Evolutionary conservation across 2,113 vertebrate genomes (phyloP).

Genomic region (Buteo buteo): DNA sequence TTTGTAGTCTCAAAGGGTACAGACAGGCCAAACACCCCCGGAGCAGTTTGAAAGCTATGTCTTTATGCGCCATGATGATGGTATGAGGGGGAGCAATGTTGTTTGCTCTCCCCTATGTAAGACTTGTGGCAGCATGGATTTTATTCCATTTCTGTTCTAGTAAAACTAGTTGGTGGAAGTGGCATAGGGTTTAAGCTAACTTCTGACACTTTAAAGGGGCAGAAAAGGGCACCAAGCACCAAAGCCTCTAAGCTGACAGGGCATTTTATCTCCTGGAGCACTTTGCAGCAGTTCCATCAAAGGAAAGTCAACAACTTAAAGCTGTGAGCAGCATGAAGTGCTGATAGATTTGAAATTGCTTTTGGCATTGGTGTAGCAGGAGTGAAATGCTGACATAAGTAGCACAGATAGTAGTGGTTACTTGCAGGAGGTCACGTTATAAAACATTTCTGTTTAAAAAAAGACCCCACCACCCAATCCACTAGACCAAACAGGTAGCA

Average conservation of each 20-base stretch:
- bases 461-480: neutral
- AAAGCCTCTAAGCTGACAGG: neutral
- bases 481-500: neutral
- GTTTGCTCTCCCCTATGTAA: neutral
- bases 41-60: neutral
- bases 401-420: neutral
- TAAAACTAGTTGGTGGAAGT: neutral
- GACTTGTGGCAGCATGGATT: neutral
- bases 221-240: neutral
- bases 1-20: neutral
- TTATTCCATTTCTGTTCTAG: neutral
- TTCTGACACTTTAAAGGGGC: neutral
- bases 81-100: neutral
- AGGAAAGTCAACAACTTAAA: neutral
- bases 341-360: neutral
- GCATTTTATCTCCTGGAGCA: neutral
- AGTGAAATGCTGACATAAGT: neutral
- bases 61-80: neutral
- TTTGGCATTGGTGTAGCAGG: neutral
- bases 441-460: neutral
- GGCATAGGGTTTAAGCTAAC: neutral
- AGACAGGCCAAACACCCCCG: neutral
- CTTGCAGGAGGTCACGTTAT: neutral
- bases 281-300: neutral
- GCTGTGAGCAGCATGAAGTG: neutral